These are phyloP conservation scores for Lerista edwardsae DNA, from an alignment of 2,797 vertebrate genomes.

Conservation along the genomic window DNA sequence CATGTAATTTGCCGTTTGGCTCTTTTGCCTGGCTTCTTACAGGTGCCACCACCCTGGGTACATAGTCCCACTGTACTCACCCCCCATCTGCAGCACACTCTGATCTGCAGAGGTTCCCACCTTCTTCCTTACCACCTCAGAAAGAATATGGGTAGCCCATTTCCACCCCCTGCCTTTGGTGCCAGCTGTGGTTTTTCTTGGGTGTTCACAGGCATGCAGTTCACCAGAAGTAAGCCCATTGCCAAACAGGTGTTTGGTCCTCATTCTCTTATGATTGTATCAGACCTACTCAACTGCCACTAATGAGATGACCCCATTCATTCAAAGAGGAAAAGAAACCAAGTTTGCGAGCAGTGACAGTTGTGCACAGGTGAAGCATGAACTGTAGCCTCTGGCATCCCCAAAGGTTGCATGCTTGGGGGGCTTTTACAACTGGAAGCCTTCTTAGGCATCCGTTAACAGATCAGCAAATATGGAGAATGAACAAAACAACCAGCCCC, in stretches of 20 bases:
- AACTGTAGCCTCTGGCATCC: not conserved
- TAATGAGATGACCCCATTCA: slow-evolving; percentile 43
- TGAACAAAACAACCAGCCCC: not conserved
- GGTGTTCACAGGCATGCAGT: not conserved
- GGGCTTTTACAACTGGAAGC: slow-evolving; percentile 29
- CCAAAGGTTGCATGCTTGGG: not conserved
- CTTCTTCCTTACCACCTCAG: not conserved
- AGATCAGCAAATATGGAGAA: not conserved
- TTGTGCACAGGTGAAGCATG: slow-evolving; percentile 44
- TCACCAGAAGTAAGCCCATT: not conserved
- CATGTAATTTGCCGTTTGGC: not conserved
- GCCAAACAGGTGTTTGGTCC: slow-evolving; percentile 51
- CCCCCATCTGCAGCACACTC: not conserved
- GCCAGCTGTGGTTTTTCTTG: slow-evolving; percentile 22
- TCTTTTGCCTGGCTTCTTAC: not conserved
- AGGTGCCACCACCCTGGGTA: not conserved
- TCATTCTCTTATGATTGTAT: slow-evolving; percentile 37
- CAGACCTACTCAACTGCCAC: slow-evolving; percentile 48
- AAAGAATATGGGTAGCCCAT: not conserved
- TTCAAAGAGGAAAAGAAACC: not conserved
- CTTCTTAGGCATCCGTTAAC: not conserved
- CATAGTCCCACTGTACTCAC: not conserved
- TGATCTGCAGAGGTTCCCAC: slow-evolving; percentile 20
- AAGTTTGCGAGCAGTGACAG: slow-evolving; percentile 28
- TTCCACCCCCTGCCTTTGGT: rapidly evolving